phyloP scores from a whole-genome alignment of 2,888 invertebrate genomes.

The Fissipunctia ypsillon region DNA sequence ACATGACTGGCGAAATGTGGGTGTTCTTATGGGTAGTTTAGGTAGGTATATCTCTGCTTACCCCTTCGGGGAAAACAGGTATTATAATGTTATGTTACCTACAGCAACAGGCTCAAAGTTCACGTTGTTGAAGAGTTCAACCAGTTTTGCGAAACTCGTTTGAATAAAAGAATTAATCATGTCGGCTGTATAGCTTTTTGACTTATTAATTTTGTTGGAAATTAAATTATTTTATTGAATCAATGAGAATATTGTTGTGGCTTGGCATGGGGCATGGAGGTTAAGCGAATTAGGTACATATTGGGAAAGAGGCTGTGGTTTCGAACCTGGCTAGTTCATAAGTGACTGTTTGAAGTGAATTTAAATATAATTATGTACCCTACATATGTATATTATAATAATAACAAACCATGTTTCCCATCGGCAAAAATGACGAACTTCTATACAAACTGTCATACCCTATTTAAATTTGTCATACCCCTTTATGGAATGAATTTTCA shows the following conservation, averaged over 20 bases:
- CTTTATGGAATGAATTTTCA: too few relatives aligned
- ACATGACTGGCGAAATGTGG: too few relatives aligned
- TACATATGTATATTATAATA: too few relatives aligned
- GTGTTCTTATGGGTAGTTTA: too few relatives aligned
- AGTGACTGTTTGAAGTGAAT: too few relatives aligned
- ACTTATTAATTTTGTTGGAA: constrained; percentile 3
- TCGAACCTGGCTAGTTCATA: not conserved
- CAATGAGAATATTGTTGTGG: not conserved
- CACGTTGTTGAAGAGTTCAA: constrained; percentile 14
- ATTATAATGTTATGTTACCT: not conserved
- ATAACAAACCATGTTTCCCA: too few relatives aligned
- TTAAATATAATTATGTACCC: too few relatives aligned
- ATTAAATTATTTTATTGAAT: constrained; percentile 4
- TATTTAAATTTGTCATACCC: too few relatives aligned
- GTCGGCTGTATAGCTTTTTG: not conserved
- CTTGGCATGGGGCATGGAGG: not conserved
- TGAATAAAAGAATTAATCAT: constrained; percentile 38
- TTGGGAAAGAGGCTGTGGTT: too few relatives aligned
- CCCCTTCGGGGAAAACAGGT: rapidly evolving
- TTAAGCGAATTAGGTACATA: too few relatives aligned
- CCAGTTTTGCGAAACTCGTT: constrained; percentile 42
- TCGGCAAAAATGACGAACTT: too few relatives aligned
- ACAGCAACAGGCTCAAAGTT: not conserved
- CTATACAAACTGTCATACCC: too few relatives aligned
- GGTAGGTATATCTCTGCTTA: not conserved